Evolutionary conservation across 92 coral and sea anemone species (phyloP).

Genomic region (Umimayanthus chanpuru): DNA sequence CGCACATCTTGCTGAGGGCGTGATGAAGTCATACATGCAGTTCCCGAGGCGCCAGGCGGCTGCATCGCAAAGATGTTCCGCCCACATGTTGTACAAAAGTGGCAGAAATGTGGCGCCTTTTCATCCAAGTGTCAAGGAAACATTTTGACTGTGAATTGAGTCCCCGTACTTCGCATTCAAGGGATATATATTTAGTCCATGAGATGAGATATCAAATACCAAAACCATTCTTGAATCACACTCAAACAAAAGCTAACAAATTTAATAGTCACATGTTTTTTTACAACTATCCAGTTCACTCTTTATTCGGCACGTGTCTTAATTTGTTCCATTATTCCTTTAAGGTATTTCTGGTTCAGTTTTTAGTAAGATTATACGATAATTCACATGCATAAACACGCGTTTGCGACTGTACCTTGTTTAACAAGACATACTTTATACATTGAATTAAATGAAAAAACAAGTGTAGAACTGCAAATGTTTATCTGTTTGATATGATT

Average conservation of each 20-base stretch:
- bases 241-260: not conserved
- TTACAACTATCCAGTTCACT: not conserved
- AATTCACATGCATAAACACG: too few relatives aligned
- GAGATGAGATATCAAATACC: not conserved
- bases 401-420: too few relatives aligned
- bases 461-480: not conserved
- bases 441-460: too few relatives aligned
- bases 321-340: too few relatives aligned
- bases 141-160: slow-evolving; percentile 6
- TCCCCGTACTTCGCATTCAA: not conserved
- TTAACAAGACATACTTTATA: too few relatives aligned
- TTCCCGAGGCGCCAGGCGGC: slow-evolving; percentile 8
- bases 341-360: too few relatives aligned
- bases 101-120: slow-evolving; percentile 31
- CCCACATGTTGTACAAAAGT: not conserved
- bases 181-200: not conserved
- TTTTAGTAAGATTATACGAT: too few relatives aligned
- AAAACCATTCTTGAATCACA: not conserved
- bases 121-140: not conserved
- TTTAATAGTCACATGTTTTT: not conserved
- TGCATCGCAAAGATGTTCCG: slow-evolving; percentile 21
- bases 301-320: too few relatives aligned
- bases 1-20: not conserved
- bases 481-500: not conserved
- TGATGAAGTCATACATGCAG: not conserved